Percentiles rank a stretch among this genome's conserved stretches.
These are phyloP conservation scores for Dissostichus mawsoni DNA, from an alignment of 2,113 vertebrate species.

Conservation along the genomic window DNA sequence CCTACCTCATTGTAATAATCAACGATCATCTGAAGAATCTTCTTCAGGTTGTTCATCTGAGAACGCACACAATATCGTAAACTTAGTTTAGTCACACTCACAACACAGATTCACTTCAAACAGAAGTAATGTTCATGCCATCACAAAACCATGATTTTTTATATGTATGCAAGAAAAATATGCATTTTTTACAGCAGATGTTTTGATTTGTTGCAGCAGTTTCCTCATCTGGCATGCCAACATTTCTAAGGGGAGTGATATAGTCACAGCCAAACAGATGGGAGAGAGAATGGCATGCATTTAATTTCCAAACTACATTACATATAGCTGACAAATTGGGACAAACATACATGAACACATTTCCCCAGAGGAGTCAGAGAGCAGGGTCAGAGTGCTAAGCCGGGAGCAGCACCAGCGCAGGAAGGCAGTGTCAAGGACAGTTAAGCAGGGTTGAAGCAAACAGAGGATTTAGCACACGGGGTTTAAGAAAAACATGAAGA, in stretches of 20 bases:
- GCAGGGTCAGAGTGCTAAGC: constrained; percentile 36
- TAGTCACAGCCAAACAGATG: constrained; percentile 2
- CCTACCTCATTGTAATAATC: constrained; percentile 97
- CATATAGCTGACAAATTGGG: neutral
- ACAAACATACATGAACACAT: constrained; percentile 46
- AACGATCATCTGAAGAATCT: constrained; percentile 95
- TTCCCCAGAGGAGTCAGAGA: constrained; percentile 51
- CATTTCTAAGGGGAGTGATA: neutral
- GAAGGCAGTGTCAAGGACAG: constrained; percentile 45
- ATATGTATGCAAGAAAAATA: constrained; percentile 7
- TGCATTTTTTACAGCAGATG: constrained; percentile 1
- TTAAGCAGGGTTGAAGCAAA: constrained; percentile 33
- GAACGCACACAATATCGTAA: constrained; percentile 14
- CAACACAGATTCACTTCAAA: neutral
- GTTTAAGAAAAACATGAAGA: constrained; percentile 1
- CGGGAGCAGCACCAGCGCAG: constrained; percentile 22
- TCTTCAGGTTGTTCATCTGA: constrained; percentile 97
- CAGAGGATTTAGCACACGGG: constrained; percentile 34
- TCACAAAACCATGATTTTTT: neutral
- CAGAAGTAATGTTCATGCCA: neutral
- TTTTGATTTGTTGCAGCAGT: neutral
- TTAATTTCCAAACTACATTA: neutral
- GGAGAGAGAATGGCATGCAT: neutral
- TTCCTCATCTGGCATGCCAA: neutral
- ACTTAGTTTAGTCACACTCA: constrained; percentile 2